These are phyloP conservation scores for Glossophaga mutica DNA, from an alignment of 2,797 vertebrate species.

Conservation along the genomic window DNA sequence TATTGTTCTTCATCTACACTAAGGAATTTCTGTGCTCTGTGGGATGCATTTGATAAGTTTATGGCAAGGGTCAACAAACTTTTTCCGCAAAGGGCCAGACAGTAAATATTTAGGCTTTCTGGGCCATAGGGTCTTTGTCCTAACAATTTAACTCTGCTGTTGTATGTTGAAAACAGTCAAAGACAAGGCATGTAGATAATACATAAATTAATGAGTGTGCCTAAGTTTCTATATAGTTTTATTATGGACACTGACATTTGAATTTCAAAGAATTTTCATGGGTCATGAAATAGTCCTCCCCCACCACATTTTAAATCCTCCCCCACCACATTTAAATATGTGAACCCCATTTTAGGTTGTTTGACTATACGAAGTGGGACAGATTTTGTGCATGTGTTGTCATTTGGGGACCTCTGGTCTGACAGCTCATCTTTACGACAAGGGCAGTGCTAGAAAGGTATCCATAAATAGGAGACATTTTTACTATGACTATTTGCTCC, in stretches of 20 bases:
- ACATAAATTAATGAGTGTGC: not conserved
- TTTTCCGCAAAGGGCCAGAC: not conserved
- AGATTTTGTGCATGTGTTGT: not conserved
- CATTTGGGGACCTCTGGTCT: not conserved
- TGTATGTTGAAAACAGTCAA: not conserved
- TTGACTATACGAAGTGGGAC: not conserved
- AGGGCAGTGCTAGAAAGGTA: not conserved
- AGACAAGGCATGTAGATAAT: not conserved
- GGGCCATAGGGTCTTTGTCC: not conserved
- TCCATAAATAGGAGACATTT: not conserved
- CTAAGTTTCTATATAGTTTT: not conserved
- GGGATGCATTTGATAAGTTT: not conserved
- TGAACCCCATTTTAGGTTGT: not conserved
- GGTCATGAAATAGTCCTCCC: not conserved
- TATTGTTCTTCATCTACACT: not conserved
- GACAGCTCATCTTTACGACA: not conserved
- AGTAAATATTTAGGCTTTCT: not conserved
- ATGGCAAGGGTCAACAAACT: not conserved
- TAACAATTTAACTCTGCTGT: not conserved
- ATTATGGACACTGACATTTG: not conserved
- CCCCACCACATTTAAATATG: not conserved
- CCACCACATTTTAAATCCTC: not conserved
- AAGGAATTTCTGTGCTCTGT: not conserved
- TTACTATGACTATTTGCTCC: not conserved
- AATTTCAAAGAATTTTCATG: not conserved